Evolutionary conservation across 2,888 invertebrate species (phyloP), one percentile per base, ranked within the genome.

Genomic region (Ashinkailepas kermadecensis): DNA sequence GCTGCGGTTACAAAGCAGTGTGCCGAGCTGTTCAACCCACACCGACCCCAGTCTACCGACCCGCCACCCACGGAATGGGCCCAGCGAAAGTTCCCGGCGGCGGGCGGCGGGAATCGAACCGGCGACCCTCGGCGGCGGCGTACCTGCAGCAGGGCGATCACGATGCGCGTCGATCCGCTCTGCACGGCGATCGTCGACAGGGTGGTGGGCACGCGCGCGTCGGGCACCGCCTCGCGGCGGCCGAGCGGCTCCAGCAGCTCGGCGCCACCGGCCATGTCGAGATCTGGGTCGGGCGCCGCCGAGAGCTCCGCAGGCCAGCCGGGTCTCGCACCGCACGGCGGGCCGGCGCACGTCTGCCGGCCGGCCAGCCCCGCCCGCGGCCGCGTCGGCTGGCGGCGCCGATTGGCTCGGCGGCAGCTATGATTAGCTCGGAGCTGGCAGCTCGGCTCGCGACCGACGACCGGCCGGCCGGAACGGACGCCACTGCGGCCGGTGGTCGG

Each of bases 181-280:
- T 94, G 94, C 83, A 96, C 93, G 80, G 95, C 95, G 85, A 96
- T 95, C 82, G 96, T 95, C 88, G 95, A 95, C 86, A 96, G 93
- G 85, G 95, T 95, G 83, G 95, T 95, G 82, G 93, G 74, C 74
- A 56, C 9, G 18, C 74, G 74, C 10, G 2, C 10, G 54, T 9
- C 54, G 8, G 56, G 9, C 21, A 56, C 1, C 74, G 15, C 74
- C 18, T 54, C 54, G 21, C 74, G 54, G 54, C 74, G 54, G 18
- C 74, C 74, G 54, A 74, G 74, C 39, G 70, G 39, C 74, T 54
- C 56, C 39, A 13, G 39, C 74, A 21, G 74, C 74, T 74, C 74
- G 10, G 56, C 54, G 15, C 39, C 74, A 0, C 54, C 56, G 54
- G 74, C 74, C 74, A 74, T 74, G 4, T 8, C 74, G 70, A 39